A percentile compares a stretch with the other conserved stretches of the same genome.
Conservation (phyloP, 2,888 invertebrate genomes). For the Microchrysa polita region DNA sequence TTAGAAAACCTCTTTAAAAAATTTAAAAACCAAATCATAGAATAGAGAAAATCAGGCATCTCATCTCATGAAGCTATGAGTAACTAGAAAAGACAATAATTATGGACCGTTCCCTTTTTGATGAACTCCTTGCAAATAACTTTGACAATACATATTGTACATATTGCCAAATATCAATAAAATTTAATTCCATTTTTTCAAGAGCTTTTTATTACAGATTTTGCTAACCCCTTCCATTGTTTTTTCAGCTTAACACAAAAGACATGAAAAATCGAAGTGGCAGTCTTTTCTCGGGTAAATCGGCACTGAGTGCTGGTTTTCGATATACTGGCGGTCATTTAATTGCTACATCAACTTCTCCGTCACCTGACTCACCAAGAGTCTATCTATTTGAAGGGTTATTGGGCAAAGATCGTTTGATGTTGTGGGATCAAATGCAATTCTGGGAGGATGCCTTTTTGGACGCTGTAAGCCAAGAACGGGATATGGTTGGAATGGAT, state of each 20-base stretch:
- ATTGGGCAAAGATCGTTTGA: slow-evolving; percentile 73
- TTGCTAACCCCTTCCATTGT: too few relatives aligned
- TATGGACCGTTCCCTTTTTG: too few relatives aligned
- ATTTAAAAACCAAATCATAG: too few relatives aligned
- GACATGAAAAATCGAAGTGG: slow-evolving; percentile 82
- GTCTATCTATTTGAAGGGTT: slow-evolving; percentile 93
- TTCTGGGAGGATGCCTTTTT: slow-evolving; percentile 99
- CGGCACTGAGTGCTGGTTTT: slow-evolving; percentile 85
- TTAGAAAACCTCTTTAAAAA: too few relatives aligned
- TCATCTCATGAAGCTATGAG: too few relatives aligned
- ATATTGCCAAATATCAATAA: too few relatives aligned
- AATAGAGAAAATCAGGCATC: too few relatives aligned
- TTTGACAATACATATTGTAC: too few relatives aligned
- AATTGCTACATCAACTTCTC: slow-evolving; percentile 84
- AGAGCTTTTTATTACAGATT: too few relatives aligned
- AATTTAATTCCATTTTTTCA: too few relatives aligned
- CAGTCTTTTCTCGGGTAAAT: slow-evolving; percentile 93
- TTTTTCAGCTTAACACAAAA: slow-evolving; percentile 63
- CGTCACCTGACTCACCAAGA: slow-evolving; percentile 87
- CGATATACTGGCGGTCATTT: slow-evolving; percentile 88
- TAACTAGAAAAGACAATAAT: too few relatives aligned
- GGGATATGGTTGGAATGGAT: slow-evolving; percentile 99
- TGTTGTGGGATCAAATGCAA: slow-evolving; percentile 98
- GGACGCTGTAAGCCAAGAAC: slow-evolving; percentile 96
- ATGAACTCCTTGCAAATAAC: too few relatives aligned